Percentiles rank a stretch among this genome's conserved stretches.
phyloP scores from a whole-genome alignment of 2,888 invertebrate species.

The Calameuta pallipes region DNA sequence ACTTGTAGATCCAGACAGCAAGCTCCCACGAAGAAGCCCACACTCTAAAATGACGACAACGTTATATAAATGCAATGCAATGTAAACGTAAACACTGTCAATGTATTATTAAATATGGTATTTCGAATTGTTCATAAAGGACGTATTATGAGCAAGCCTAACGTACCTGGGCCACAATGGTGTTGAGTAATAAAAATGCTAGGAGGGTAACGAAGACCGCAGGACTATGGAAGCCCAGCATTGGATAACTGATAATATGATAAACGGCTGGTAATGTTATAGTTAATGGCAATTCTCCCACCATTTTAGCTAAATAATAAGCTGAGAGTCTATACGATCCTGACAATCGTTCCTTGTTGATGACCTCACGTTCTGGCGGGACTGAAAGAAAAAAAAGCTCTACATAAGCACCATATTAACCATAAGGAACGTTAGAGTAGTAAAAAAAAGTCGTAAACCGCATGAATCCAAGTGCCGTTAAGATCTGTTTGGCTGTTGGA shows the following conservation, averaged over 20 bases:
- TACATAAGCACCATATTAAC: not conserved
- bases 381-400: conserved; percentile 67
- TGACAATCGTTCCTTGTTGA: conserved; percentile 82
- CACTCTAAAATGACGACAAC: conserved; percentile 68
- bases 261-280: conserved; percentile 81
- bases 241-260: conserved; percentile 81
- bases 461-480: not conserved
- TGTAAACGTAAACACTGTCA: not conserved
- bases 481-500: not conserved
- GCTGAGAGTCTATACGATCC: conserved; percentile 84
- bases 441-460: no score
- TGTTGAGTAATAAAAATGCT: conserved; percentile 77
- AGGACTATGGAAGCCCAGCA: conserved; percentile 76
- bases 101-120: not conserved
- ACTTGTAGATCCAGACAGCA: conserved; percentile 82
- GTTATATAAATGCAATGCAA: not conserved
- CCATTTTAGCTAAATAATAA: conserved; percentile 85
- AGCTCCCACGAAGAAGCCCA: conserved; percentile 83
- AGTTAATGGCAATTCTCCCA: conserved; percentile 81
- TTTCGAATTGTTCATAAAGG: not conserved
- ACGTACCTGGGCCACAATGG: conserved; percentile 77
- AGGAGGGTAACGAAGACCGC: conserved; percentile 77
- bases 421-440: no score
- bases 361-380: conserved; percentile 82
- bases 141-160: not conserved